Percentiles rank a stretch among this genome's conserved stretches.
Conservation (phyloP, 2,113 vertebrate species). For the Panthera uncia region DNA sequence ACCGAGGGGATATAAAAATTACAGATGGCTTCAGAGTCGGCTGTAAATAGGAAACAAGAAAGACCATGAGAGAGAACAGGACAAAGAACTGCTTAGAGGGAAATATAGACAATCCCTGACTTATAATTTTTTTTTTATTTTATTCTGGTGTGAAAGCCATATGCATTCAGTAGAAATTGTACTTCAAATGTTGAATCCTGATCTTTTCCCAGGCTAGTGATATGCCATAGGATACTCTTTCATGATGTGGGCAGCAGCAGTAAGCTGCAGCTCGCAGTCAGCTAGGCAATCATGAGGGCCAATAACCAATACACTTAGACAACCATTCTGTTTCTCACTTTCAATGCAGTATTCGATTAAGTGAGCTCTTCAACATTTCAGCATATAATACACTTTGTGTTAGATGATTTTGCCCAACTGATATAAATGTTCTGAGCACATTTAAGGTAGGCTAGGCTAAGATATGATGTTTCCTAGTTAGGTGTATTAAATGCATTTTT, state of each 20-base stretch:
- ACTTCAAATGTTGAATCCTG: not conserved
- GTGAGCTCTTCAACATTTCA: not conserved
- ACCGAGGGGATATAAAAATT: not conserved
- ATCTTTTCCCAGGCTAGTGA: not conserved
- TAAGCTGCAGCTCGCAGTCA: not conserved
- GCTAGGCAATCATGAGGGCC: not conserved
- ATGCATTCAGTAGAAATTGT: not conserved
- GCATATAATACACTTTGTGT: not conserved
- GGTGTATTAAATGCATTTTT: not conserved
- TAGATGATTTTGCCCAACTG: not conserved
- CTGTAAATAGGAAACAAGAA: not conserved
- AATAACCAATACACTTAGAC: not conserved
- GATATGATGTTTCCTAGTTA: not conserved
- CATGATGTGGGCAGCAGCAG: not conserved
- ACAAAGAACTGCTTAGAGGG: not conserved
- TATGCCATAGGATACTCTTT: not conserved
- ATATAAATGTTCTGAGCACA: not conserved
- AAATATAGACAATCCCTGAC: not conserved
- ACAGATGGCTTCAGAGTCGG: not conserved
- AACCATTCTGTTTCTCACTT: not conserved
- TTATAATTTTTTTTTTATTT: not conserved
- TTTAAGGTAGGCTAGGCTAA: not conserved
- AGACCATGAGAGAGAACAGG: not conserved
- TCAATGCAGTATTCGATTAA: not conserved
- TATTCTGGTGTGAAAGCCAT: not conserved